These are phyloP conservation scores for Drosophila sordidapex DNA, from an alignment of 2,888 invertebrate species.

Conservation along the genomic window DNA sequence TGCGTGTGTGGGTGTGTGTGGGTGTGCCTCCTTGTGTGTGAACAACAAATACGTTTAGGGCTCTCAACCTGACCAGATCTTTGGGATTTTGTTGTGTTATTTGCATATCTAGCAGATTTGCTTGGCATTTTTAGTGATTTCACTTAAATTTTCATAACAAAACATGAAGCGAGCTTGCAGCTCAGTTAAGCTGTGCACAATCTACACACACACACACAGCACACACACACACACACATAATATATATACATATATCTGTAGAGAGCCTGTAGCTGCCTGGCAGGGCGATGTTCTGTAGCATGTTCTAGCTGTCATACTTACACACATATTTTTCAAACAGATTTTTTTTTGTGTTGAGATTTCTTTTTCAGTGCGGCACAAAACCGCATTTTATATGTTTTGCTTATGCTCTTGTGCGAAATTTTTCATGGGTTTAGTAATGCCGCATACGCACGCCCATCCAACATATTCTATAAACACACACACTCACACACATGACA, in stretches of 20 bases:
- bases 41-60: slow-evolving; percentile 12
- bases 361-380: slow-evolving; percentile 44
- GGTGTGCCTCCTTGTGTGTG: not conserved
- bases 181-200: slow-evolving; percentile 43
- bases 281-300: slow-evolving; percentile 32
- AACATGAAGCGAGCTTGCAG: slow-evolving; percentile 73
- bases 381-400: slow-evolving; percentile 79
- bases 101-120: slow-evolving; percentile 69
- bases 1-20: not conserved
- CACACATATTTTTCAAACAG: slow-evolving; percentile 63
- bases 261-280: slow-evolving; percentile 1
- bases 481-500: slow-evolving; percentile 16
- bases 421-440: slow-evolving; percentile 74
- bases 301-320: slow-evolving; percentile 66
- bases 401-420: slow-evolving; percentile 63
- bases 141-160: slow-evolving; percentile 82
- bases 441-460: slow-evolving; percentile 43
- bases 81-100: slow-evolving; percentile 27
- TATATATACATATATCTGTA: not conserved
- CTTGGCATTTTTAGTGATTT: slow-evolving; percentile 82
- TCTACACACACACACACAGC: slow-evolving; percentile 9
- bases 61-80: not conserved
- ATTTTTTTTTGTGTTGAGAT: slow-evolving; percentile 51
- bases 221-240: not conserved
- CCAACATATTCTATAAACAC: slow-evolving; percentile 16